phyloP scores from a whole-genome alignment of 1,140 invertebrate genomes.

The Oedothorax gibbosus region DNA sequence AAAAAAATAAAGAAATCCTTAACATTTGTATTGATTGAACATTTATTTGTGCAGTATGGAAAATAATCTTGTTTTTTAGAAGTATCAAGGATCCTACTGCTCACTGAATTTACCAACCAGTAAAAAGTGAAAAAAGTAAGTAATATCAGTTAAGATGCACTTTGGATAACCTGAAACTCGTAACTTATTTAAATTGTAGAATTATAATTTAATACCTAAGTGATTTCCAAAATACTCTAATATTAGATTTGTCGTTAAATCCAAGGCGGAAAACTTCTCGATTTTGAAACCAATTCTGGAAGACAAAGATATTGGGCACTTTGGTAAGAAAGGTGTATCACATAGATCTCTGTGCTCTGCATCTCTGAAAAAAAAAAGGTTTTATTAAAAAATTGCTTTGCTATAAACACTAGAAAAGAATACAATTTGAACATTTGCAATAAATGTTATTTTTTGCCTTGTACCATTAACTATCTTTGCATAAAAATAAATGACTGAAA shows the following conservation, averaged over 20 bases:
- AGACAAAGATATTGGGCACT: conserved; percentile 5
- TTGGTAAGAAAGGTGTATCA: conserved; percentile 37
- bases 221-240: conserved; percentile 25
- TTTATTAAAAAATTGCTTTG: neutral
- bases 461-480: no score
- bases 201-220: conserved; percentile 5
- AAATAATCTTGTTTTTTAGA: no score
- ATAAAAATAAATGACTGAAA: no score
- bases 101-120: no score
- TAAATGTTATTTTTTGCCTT: no score
- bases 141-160: no score
- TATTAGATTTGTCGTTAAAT: conserved; percentile 21
- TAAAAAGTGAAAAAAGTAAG: no score
- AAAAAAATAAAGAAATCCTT: no score
- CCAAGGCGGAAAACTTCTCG: conserved; percentile 32
- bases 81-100: no score
- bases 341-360: conserved; percentile 35
- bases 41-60: no score
- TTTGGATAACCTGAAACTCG: no score
- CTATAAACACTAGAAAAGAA: neutral
- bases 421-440: neutral
- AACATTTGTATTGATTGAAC: no score
- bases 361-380: conserved; percentile 13
- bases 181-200: neutral
- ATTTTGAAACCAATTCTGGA: conserved; percentile 23